These are phyloP conservation scores for Edolisoma coerulescens DNA, from an alignment of 2,113 vertebrate species.

Conservation along the genomic window DNA sequence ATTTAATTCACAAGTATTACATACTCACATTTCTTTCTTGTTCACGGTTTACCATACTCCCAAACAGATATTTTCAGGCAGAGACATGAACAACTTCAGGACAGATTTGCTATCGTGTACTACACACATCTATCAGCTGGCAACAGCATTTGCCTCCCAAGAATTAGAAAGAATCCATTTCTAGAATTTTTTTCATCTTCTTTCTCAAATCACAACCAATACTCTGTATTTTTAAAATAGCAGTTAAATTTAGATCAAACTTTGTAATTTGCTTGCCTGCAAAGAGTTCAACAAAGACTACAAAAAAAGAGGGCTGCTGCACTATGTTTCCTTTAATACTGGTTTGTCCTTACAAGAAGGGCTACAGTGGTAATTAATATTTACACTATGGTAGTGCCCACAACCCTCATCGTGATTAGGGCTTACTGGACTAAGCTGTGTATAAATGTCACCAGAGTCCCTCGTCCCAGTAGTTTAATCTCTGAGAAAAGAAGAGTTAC, in stretches of 20 bases:
- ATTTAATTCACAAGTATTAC: slow-evolving; percentile 30
- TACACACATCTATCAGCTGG: slow-evolving; percentile 31
- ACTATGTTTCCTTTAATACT: neutral
- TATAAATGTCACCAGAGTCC: neutral
- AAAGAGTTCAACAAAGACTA: neutral
- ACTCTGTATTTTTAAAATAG: neutral
- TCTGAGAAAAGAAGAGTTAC: neutral
- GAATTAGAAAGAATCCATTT: slow-evolving; percentile 36
- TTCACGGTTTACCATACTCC: slow-evolving; percentile 20
- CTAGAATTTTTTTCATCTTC: neutral
- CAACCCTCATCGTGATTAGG: neutral
- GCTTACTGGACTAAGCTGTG: slow-evolving; percentile 12
- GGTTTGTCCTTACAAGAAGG: neutral
- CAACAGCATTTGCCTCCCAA: slow-evolving; percentile 33
- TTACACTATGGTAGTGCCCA: neutral
- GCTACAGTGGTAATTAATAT: neutral
- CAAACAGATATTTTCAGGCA: slow-evolving; percentile 52
- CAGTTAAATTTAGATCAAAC: neutral
- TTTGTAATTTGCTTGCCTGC: neutral
- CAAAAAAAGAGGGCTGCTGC: neutral
- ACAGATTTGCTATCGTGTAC: neutral
- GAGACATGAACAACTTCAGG: slow-evolving; percentile 32
- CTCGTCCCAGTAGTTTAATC: neutral
- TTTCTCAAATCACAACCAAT: slow-evolving; percentile 22
- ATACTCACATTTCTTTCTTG: slow-evolving; percentile 17